Evolutionary conservation across 2,113 vertebrate species (phyloP), one percentile per base, ranked within the genome.

Genomic region (Trematomus loennbergii): DNA sequence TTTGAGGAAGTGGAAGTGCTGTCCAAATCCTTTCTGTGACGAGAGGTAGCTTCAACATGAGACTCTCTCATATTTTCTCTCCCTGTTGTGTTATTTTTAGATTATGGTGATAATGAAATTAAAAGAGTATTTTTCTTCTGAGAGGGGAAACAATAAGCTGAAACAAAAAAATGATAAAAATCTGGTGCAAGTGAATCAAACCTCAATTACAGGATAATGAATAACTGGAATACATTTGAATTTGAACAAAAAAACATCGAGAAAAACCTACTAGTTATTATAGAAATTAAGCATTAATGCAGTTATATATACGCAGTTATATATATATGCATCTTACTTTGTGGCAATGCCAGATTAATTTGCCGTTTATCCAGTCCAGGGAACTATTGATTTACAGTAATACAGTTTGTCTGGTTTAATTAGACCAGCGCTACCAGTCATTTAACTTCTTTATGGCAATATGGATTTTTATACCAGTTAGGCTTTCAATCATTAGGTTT

Each of bases 101-200:
- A 22, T 66, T 43, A 3, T 58, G 36, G 79, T 1, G 63, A 57
- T 76, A 65, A 70, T 73, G 48, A 8, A 48, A 79, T 0, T 15
- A 68, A 78, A 71, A 57, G 48, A 59, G 25, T 36, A 4, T 0
- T 20, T 69, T 54, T 40, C 58, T 53, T 48, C 11, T 3, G 18
- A 25, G 17, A 70, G 48, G 0, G 45, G 3, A 74, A 57, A 40
- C 54, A 79, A 20, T 58, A 63, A 67, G 69, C 64, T 11, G 48
- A 62, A 52, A 16, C 9, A 12, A 25, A 33, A 4, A 10, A 5
- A 11, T 57, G 25, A 72, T 40, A n/a, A 60, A 52, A 72, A 54
- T 0, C 53, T 43, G 40, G 67, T 8, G 60, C 18, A 53, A 15
- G n/a, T 0, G 64, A 66, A 33, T 33, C 5, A 3, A 12, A 53